These are phyloP conservation scores for Pygathrix nemaeus DNA, from an alignment of 2,113 vertebrate species.

Conservation along the genomic window DNA sequence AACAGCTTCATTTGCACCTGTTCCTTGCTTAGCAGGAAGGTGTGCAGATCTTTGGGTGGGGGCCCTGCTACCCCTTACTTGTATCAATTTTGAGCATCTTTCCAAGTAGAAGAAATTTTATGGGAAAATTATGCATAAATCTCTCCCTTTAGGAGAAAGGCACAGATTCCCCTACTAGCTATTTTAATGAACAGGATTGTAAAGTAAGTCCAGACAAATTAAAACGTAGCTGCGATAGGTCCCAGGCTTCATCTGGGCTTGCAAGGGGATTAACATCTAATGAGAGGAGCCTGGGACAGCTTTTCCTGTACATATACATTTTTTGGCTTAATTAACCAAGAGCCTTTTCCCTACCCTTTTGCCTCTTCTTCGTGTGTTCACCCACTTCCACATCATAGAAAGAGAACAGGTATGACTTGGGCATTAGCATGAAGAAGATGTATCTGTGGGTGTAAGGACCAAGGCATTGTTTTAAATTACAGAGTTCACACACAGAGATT, in stretches of 20 bases:
- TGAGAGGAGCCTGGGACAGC: neutral
- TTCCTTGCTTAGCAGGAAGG: slow-evolving; percentile 54
- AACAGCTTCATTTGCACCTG: neutral
- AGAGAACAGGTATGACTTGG: neutral
- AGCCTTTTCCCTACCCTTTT: neutral
- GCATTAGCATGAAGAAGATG: neutral
- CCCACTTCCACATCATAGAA: neutral
- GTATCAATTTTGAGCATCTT: slow-evolving; percentile 62
- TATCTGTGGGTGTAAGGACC: neutral
- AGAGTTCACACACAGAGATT: neutral
- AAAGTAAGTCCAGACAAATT: slow-evolving; percentile 73
- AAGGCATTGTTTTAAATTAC: neutral
- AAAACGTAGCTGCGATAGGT: neutral
- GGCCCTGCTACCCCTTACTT: neutral
- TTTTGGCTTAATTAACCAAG: neutral
- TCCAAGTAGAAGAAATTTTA: slow-evolving; percentile 69
- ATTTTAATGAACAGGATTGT: slow-evolving; percentile 73
- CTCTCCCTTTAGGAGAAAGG: slow-evolving; percentile 56
- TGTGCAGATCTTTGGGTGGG: neutral
- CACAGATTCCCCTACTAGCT: slow-evolving; percentile 44
- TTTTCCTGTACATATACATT: neutral
- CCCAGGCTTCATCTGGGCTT: slow-evolving; percentile 36
- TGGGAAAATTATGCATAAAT: slow-evolving; percentile 62
- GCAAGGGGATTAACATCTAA: slow-evolving; percentile 34
- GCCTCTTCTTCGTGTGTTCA: neutral